These are phyloP conservation scores for Oryzias dopingdopingensis DNA, from an alignment of 2,797 vertebrate species.

Conservation along the genomic window DNA sequence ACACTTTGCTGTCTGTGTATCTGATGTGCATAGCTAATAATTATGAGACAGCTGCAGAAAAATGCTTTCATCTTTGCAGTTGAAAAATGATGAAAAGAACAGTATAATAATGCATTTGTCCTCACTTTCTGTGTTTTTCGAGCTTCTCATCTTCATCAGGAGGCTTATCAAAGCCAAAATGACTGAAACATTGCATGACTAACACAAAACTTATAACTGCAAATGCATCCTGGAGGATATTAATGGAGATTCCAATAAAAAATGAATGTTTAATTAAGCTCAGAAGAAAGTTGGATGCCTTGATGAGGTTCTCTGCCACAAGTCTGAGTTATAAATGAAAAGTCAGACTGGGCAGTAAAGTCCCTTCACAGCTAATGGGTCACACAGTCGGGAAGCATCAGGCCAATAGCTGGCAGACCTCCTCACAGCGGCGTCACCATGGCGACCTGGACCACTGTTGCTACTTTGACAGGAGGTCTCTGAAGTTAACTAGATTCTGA, in stretches of 20 bases:
- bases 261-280: slow-evolving; percentile 26
- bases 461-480: slow-evolving; percentile 52
- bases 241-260: slow-evolving; percentile 31
- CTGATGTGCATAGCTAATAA: background rate
- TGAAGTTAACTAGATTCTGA: slow-evolving; percentile 65
- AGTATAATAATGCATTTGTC: background rate
- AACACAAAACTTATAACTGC: slow-evolving; percentile 16
- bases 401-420: slow-evolving; percentile 11
- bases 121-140: background rate
- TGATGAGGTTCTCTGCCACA: slow-evolving; percentile 7
- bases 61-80: background rate
- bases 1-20: background rate
- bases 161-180: slow-evolving; percentile 17
- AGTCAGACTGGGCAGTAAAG: slow-evolving; percentile 13
- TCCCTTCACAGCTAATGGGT: slow-evolving; percentile 40
- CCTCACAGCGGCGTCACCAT: slow-evolving; percentile 3
- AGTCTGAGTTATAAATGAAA: slow-evolving; percentile 19
- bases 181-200: slow-evolving; percentile 18
- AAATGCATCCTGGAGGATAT: slow-evolving; percentile 15
- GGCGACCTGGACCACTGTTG: slow-evolving; percentile 14
- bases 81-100: slow-evolving; percentile 11
- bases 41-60: background rate
- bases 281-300: slow-evolving; percentile 4
- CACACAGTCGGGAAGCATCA: slow-evolving; percentile 34
- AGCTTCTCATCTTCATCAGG: slow-evolving; percentile 15